These are phyloP conservation scores for Drosophila subobscura DNA, from an alignment of 1,140 invertebrate genomes.

Conservation along the genomic window DNA sequence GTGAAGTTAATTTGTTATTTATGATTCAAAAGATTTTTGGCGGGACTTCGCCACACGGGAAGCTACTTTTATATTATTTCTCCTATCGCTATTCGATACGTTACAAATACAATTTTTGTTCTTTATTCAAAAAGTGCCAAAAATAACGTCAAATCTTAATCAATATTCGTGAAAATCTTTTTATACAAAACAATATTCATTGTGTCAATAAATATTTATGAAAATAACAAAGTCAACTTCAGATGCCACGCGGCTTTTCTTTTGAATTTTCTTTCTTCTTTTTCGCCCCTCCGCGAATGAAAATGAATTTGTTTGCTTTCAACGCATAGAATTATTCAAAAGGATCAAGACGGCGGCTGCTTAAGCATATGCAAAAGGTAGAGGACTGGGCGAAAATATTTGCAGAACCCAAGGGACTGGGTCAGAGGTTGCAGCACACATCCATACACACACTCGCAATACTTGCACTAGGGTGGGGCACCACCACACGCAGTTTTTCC, in stretches of 20 bases:
- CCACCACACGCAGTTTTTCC: neutral
- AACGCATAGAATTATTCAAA: slow-evolving; percentile 49
- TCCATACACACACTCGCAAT: slow-evolving; percentile 15
- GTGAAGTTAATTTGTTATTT: slow-evolving; percentile 26
- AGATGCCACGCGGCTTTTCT: slow-evolving; percentile 62
- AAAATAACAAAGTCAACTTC: slow-evolving; percentile 72
- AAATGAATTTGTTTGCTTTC: slow-evolving; percentile 67
- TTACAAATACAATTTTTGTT: slow-evolving; percentile 12
- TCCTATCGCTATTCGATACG: slow-evolving; percentile 7
- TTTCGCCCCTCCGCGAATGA: slow-evolving; percentile 28
- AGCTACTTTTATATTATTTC: neutral
- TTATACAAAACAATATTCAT: slow-evolving; percentile 32
- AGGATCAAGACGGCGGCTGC: slow-evolving; percentile 32
- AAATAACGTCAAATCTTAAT: slow-evolving; percentile 33
- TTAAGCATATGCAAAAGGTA: slow-evolving; percentile 56
- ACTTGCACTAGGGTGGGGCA: slow-evolving; percentile 28
- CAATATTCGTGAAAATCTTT: slow-evolving; percentile 53
- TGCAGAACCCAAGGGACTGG: slow-evolving; percentile 55
- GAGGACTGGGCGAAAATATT: slow-evolving; percentile 59
- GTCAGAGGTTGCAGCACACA: slow-evolving; percentile 62
- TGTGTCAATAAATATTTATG: slow-evolving; percentile 75
- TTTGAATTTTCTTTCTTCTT: slow-evolving; percentile 12
- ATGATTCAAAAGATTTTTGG: slow-evolving; percentile 10
- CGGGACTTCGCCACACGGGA: slow-evolving; percentile 4
- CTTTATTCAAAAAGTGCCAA: slow-evolving; percentile 28